These are phyloP conservation scores for Pelosia muscerda DNA, from an alignment of 2,888 invertebrate species.

Conservation along the genomic window DNA sequence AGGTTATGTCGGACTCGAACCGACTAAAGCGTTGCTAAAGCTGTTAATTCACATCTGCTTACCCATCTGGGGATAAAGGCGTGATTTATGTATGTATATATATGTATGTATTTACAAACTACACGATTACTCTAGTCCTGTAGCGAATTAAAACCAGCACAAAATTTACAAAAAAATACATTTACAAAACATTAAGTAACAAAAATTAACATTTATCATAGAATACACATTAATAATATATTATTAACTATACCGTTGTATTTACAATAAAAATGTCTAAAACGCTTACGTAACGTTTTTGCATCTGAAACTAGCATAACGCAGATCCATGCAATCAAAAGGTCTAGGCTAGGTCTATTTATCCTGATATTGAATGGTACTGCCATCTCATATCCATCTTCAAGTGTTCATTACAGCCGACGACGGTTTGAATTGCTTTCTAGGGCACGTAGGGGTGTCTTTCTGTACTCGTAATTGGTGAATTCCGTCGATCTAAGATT, in stretches of 20 bases:
- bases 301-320: not conserved
- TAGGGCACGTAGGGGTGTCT: constrained; percentile 2
- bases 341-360: not conserved
- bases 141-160: no score
- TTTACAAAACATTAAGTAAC: no score
- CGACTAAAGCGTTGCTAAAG: no score
- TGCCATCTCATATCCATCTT: constrained; percentile 7
- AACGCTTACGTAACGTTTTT: not conserved
- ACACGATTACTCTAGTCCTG: no score
- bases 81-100: no score
- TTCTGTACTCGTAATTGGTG: not conserved
- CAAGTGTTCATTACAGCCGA: constrained; percentile 6
- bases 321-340: not conserved
- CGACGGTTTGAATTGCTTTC: constrained; percentile 5
- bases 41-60: no score
- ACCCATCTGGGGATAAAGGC: no score
- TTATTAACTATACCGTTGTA: not conserved
- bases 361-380: constrained; percentile 5
- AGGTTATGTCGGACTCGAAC: no score
- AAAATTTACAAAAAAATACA: no score
- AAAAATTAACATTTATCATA: no score
- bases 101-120: no score
- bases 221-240: no score
- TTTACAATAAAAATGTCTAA: not conserved
- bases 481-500: constrained; percentile 1